phyloP scores from a whole-genome alignment of 2,797 vertebrate species.

The Liparis tanakae region DNA sequence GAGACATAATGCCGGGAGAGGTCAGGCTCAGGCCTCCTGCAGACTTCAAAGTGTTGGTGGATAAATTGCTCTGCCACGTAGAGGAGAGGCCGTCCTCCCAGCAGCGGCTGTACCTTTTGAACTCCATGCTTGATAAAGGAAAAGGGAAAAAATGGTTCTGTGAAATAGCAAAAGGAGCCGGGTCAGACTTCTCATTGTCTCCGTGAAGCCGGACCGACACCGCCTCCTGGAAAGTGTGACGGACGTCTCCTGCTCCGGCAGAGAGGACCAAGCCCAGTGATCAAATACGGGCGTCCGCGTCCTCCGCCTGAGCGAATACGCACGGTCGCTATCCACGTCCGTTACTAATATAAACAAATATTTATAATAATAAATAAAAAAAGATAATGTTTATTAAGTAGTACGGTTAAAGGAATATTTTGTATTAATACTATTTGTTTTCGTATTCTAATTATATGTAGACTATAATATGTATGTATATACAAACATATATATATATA shows the following conservation, averaged over 20 bases:
- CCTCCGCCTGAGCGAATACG: conserved; percentile 56
- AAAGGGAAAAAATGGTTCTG: conserved; percentile 23
- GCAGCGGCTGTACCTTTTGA: conserved; percentile 55
- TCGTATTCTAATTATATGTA: too few species aligned
- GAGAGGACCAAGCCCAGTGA: conserved; percentile 52
- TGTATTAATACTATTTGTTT: too few species aligned
- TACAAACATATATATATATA: too few species aligned
- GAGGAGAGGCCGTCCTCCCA: conserved; percentile 33
- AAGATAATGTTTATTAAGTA: too few species aligned
- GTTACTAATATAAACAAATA: conserved; percentile 51
- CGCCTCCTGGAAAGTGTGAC: conserved; percentile 65
- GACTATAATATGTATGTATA: too few species aligned
- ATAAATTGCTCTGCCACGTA: conserved; percentile 60
- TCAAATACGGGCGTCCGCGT: conserved; percentile 56
- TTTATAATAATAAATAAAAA: too few species aligned
- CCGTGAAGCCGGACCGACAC: conserved; percentile 54
- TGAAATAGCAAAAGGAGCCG: conserved; percentile 47
- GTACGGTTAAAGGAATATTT: too few species aligned
- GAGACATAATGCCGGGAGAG: conserved; percentile 11
- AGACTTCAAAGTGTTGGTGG: conserved; percentile 47
- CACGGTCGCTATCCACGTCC: conserved; percentile 35
- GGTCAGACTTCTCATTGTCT: conserved; percentile 64
- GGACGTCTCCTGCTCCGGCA: conserved; percentile 59
- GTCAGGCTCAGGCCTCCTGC: conserved; percentile 44
- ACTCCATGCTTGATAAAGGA: conserved; percentile 50